These are phyloP conservation scores for Lordiphosa collinella DNA, from an alignment of 1,140 invertebrate species.

Conservation along the genomic window DNA sequence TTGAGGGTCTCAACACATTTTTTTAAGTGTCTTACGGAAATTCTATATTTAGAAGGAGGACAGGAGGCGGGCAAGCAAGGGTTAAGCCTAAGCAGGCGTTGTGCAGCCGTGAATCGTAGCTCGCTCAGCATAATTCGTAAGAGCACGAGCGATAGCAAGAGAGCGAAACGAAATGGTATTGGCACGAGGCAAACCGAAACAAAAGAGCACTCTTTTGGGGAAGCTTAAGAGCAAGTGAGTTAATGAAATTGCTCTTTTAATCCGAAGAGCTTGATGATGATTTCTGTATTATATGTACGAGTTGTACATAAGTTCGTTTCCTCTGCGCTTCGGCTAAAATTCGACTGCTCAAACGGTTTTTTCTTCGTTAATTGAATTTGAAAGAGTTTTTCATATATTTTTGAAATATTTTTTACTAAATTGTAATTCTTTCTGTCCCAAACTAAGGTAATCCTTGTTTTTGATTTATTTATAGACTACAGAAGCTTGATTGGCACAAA, in stretches of 20 bases:
- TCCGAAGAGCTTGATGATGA: background rate
- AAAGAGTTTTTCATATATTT: no score
- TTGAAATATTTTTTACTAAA: no score
- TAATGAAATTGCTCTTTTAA: background rate
- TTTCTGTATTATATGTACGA: background rate
- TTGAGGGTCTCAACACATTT: conserved; percentile 43
- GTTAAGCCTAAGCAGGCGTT: conserved; percentile 3
- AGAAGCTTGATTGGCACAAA: no score
- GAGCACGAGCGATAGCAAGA: background rate
- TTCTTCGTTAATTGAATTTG: no score
- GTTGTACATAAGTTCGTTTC: no score
- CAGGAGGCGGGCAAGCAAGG: conserved; percentile 5
- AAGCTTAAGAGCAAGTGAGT: background rate
- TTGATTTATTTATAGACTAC: no score
- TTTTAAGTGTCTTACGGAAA: conserved; percentile 1
- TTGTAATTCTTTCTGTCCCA: no score
- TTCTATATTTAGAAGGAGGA: conserved; percentile 28
- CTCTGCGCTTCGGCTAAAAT: no score
- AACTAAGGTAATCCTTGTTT: no score
- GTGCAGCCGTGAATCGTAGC: no score
- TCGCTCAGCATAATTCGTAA: conserved; percentile 6
- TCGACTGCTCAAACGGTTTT: no score
- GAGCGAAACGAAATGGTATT: conserved; percentile 5
- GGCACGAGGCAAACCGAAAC: background rate
- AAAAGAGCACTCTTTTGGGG: background rate